phyloP scores from a whole-genome alignment of 2,113 vertebrate species.

The Ceratotherium simum region DNA sequence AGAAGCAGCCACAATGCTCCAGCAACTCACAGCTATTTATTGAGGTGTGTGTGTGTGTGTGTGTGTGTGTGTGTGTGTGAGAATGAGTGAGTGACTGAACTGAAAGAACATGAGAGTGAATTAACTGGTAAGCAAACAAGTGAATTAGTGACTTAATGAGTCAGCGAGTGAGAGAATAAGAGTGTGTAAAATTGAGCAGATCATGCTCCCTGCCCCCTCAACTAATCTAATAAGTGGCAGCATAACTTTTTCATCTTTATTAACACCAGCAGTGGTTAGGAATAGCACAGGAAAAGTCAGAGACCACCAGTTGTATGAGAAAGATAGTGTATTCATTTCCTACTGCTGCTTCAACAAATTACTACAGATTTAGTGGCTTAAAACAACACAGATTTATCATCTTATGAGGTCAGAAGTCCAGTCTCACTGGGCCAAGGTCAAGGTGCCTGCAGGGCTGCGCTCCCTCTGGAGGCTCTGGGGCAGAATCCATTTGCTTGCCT shows the following conservation, averaged over 20 bases:
- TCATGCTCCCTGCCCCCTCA: neutral
- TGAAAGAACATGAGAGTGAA: neutral
- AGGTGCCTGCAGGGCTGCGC: rapidly evolving
- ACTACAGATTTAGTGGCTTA: neutral
- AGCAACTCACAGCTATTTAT: neutral
- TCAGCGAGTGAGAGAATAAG: slow-evolving; percentile 49
- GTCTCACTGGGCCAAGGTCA: neutral
- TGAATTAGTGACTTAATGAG: slow-evolving; percentile 64
- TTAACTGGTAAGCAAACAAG: slow-evolving; percentile 37
- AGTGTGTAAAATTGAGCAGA: slow-evolving; percentile 26
- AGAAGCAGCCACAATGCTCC: neutral
- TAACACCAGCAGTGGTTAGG: neutral
- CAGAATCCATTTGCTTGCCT: neutral
- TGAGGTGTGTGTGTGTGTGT: neutral
- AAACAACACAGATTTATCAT: neutral
- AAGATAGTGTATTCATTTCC: neutral
- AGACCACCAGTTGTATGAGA: neutral
- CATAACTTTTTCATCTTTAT: neutral
- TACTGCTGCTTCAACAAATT: neutral
- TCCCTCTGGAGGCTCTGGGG: neutral
- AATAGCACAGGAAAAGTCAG: neutral
- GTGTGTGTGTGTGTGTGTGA: neutral
- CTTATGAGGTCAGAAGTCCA: neutral
- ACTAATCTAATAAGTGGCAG: neutral
- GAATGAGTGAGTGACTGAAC: neutral